phyloP scores from a whole-genome alignment of 1,140 invertebrate species.

The Eriosoma lanigerum region DNA sequence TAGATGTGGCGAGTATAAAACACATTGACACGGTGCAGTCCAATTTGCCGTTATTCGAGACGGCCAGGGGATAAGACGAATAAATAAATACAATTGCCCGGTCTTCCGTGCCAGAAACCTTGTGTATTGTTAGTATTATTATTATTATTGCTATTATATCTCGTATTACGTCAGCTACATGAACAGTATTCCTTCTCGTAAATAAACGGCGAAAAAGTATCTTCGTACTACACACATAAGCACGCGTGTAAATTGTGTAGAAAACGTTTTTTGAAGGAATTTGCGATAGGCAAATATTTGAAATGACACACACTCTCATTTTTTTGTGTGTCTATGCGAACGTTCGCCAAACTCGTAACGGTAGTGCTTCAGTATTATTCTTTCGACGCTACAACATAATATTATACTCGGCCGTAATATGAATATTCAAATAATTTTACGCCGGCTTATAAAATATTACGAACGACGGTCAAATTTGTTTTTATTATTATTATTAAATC shows the following conservation, averaged over 20 bases:
- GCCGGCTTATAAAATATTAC: too few relatives aligned
- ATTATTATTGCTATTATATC: too few relatives aligned
- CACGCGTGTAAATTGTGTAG: background rate
- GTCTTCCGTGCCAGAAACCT: background rate
- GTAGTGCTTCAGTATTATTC: background rate
- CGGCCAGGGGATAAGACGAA: constrained; percentile 22
- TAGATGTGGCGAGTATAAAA: background rate
- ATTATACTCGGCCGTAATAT: too few relatives aligned
- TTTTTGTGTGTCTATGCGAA: background rate
- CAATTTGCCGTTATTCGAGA: background rate
- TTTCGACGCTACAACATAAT: background rate
- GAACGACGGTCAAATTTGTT: too few relatives aligned
- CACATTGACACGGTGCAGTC: constrained; percentile 27
- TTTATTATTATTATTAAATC: too few relatives aligned
- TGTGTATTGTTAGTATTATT: background rate
- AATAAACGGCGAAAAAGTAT: background rate
- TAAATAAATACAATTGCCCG: constrained; percentile 30
- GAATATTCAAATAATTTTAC: too few relatives aligned
- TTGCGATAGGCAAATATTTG: constrained; percentile 27
- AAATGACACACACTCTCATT: background rate
- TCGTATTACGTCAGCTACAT: background rate
- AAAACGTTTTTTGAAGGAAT: background rate
- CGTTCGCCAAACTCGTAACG: background rate
- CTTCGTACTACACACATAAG: background rate
- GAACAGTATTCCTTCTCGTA: background rate